Base-by-base conservation (phyloP, 2,113 vertebrate species). In the Pipa parva region DNA sequence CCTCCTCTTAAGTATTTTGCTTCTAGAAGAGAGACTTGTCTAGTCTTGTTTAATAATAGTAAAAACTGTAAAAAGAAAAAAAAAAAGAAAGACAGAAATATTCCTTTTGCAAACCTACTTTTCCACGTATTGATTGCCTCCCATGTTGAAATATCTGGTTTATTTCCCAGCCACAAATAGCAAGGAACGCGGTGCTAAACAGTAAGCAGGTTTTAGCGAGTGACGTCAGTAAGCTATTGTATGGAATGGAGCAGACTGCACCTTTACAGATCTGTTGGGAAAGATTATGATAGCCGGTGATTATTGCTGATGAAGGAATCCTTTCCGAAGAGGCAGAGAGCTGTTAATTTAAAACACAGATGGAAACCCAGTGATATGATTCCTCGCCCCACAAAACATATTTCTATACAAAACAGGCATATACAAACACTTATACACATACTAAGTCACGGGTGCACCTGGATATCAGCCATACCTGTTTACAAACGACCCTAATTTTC, bases 401-500 rank as follows among this genome's bases (percentile, higher is more conserved):
- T 42, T n/a, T 42, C n/a, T 42, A 42, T 42, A 4, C 17, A 18
- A 15, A 42, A 42, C 39, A n/a, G 17, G 7, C 39, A 42, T 15
- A 42, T 17, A 42, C 15, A 15, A 42, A 15, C 37, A 3, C 48
- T 28, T 36, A 54, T 15, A 84, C 85, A 79, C 84, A 74, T 75
- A 58, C 72, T 28, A 90, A 94, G 90, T 92, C 93, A 92, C 87
- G 80, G 74, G 75, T 26, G 71, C 96, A 97, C 96, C 96, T 99
- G 95, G 92, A 85, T 84, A 74, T 75, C 84, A 83, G 79, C 84
- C 85, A 91, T 95, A 95, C 92, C 93, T 96, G 91, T 93, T 92
- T 94, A 93, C 92, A 95, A 96, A 98, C 97, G 94, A 97, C 88
- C 88, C 86, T 86, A 85, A 81, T 89, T 92, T 95, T 97, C 90